Evolutionary conservation across 1,140 invertebrate species (phyloP).

Genomic region (Nephila pilipes): DNA sequence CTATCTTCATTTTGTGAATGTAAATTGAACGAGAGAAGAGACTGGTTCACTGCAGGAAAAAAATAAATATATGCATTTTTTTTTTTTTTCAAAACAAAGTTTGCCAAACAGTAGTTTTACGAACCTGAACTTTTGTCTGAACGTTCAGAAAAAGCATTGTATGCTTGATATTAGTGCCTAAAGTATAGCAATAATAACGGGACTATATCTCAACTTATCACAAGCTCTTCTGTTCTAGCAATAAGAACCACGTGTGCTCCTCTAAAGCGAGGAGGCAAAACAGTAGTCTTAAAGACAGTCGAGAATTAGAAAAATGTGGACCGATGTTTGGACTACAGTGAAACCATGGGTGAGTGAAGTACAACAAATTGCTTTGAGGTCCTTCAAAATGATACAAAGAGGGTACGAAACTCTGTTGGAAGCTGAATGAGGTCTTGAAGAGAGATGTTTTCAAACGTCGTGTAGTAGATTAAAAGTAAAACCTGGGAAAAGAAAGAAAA

Average conservation of each 20-base stretch:
- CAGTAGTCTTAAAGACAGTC: constrained; percentile 20
- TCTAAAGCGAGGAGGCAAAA: constrained; percentile 22
- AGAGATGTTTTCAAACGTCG: constrained; percentile 43
- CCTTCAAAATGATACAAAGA: constrained; percentile 30
- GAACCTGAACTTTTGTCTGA: too few relatives aligned
- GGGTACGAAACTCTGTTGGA: background rate
- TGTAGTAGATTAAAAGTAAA: background rate
- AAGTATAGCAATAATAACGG: background rate
- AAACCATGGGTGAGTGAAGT: constrained; percentile 60
- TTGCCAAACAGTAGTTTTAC: too few relatives aligned
- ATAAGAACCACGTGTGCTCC: background rate
- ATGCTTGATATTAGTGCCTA: background rate
- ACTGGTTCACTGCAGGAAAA: too few relatives aligned
- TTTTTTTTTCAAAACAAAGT: too few relatives aligned
- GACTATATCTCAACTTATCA: background rate
- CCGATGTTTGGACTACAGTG: constrained; percentile 39
- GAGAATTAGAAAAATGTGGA: background rate
- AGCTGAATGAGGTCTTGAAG: constrained; percentile 15
- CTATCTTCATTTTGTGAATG: too few relatives aligned
- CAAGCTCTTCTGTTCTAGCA: background rate
- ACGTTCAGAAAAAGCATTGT: too few relatives aligned
- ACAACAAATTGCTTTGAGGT: constrained; percentile 1
- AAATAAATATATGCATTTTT: too few relatives aligned
- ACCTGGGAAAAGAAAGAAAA: constrained; percentile 32
- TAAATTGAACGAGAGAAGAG: too few relatives aligned